phyloP scores from a whole-genome alignment of 2,888 invertebrate genomes.

The Pseudococcus viburni region DNA sequence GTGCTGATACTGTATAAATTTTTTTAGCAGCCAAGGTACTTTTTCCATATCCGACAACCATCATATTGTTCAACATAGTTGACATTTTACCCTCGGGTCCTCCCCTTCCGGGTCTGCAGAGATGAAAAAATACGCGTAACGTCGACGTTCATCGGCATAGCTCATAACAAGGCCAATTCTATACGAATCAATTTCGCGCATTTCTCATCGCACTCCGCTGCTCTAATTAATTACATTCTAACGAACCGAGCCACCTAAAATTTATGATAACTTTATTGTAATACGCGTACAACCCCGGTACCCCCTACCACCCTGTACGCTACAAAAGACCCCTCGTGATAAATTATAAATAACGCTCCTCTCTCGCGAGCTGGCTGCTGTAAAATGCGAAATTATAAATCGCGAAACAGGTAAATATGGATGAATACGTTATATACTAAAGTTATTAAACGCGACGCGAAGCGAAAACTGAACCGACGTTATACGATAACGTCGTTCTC shows the following conservation, averaged over 20 bases:
- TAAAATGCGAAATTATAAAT: slow-evolving; percentile 43
- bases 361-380: not conserved
- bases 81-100: slow-evolving; percentile 33
- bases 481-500: not conserved
- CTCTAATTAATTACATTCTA: slow-evolving; percentile 47
- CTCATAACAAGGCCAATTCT: not conserved
- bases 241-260: slow-evolving; percentile 35
- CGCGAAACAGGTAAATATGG: slow-evolving; percentile 44
- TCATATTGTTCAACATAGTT: slow-evolving; percentile 47
- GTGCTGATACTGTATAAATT: not conserved
- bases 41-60: slow-evolving; percentile 39
- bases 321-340: slow-evolving; percentile 40
- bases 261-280: slow-evolving; percentile 58
- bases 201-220: not conserved
- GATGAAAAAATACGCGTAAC: not conserved
- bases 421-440: slow-evolving; percentile 21
- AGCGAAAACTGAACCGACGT: not conserved
- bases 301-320: not conserved
- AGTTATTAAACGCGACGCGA: slow-evolving; percentile 36
- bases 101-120: not conserved
- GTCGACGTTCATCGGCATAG: not conserved
- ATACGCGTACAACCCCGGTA: not conserved
- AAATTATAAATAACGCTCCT: slow-evolving; percentile 33
- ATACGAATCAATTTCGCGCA: slow-evolving; percentile 47
- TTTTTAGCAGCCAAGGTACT: not conserved